Conservation (phyloP, 2,113 vertebrate genomes). For the Drymodes brunneopygia region DNA sequence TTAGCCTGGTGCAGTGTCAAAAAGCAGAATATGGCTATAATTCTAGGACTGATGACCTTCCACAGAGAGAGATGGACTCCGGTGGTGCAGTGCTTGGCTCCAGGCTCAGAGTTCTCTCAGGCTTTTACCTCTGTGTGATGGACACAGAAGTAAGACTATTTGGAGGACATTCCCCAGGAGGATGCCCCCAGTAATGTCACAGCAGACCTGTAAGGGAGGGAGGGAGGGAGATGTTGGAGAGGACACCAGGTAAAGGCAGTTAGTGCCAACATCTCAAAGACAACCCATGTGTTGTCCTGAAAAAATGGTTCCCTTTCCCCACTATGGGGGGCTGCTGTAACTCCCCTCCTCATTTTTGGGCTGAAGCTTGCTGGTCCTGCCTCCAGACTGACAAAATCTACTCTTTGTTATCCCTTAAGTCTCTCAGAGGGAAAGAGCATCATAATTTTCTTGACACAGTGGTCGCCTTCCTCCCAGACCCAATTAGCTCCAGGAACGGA, state of each 20-base stretch:
- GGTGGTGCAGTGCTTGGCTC: not conserved
- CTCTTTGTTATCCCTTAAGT: not conserved
- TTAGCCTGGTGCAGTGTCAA: not conserved
- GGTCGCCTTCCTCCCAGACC: not conserved
- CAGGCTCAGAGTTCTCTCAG: not conserved
- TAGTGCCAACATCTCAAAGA: not conserved
- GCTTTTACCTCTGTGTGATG: not conserved
- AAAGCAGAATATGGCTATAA: not conserved
- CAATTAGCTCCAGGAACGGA: not conserved
- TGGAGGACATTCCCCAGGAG: not conserved
- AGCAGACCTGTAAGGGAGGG: not conserved
- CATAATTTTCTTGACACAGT: not conserved
- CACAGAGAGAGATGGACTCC: not conserved
- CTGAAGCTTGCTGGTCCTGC: not conserved
- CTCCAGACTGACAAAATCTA: not conserved
- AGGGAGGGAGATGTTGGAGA: not conserved
- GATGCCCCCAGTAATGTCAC: not conserved
- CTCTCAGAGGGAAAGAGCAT: not conserved
- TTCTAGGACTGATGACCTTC: not conserved
- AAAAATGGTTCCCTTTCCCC: not conserved
- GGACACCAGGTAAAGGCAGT: not conserved
- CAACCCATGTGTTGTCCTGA: not conserved
- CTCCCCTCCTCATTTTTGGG: not conserved
- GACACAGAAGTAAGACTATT: not conserved
- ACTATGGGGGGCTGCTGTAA: not conserved